A percentile compares a stretch with the other conserved stretches of the same genome.
Conservation (phyloP, 1,140 invertebrate genomes). For the Pseudomyrmex cubaensis region DNA sequence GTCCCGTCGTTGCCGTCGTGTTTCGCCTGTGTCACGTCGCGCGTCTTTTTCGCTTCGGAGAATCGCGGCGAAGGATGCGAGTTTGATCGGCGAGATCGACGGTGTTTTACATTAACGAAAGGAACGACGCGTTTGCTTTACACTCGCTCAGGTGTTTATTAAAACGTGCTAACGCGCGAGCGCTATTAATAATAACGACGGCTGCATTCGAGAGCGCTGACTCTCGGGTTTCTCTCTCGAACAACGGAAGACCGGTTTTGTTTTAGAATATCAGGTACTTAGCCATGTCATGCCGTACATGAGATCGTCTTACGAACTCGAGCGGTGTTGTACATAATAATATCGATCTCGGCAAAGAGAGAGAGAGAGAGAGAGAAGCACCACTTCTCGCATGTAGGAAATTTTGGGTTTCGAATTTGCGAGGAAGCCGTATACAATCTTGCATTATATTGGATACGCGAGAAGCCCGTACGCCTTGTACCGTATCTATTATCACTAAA, state of each 20-base stretch:
- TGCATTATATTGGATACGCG: not conserved
- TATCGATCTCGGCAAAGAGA: conserved; percentile 4
- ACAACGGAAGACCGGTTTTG: conserved; percentile 45
- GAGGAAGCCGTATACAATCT: too few relatives aligned
- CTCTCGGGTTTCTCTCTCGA: conserved; percentile 25
- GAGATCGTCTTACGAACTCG: conserved; percentile 45
- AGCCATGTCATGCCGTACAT: conserved; percentile 11
- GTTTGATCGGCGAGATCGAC: conserved; percentile 8
- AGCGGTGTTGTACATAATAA: conserved; percentile 15
- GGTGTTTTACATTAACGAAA: conserved; percentile 4
- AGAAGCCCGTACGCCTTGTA: not conserved
- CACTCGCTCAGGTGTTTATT: conserved; percentile 15
- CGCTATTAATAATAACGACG: conserved; percentile 53
- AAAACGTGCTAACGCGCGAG: conserved; percentile 45
- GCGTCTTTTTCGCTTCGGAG: not conserved
- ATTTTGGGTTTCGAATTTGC: conserved; percentile 8
- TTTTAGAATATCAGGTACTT: conserved; percentile 31
- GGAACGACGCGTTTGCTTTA: conserved; percentile 18
- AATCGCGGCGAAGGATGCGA: not conserved
- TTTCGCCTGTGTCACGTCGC: too few relatives aligned
- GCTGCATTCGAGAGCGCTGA: conserved; percentile 35
- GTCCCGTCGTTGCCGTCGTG: not conserved
- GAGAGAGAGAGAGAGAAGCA: not conserved
- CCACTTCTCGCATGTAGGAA: not conserved
- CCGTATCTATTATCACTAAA: not conserved